Evolutionary conservation across 2,113 vertebrate species (phyloP).

Genomic region (Beaufortia kweichowensis): DNA sequence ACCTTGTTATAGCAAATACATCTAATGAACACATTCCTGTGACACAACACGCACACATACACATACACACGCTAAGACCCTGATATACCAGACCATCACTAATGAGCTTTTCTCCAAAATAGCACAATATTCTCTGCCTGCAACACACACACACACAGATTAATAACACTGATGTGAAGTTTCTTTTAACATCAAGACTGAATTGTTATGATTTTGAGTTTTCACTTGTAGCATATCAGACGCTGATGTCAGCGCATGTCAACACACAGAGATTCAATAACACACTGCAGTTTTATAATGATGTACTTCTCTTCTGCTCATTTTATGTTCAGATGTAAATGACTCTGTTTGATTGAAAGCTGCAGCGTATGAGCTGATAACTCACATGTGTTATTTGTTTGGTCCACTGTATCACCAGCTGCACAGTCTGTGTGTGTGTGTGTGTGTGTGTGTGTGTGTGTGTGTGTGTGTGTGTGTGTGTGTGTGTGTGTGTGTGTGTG

Average conservation of each 20-base stretch:
- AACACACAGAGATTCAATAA: too few species aligned
- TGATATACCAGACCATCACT: constrained; percentile 32
- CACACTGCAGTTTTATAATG: background rate
- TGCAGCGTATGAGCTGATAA: constrained; percentile 25
- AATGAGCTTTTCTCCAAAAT: constrained; percentile 38
- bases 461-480: constrained; percentile 48
- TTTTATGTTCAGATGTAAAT: background rate
- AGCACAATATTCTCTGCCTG: constrained; percentile 34
- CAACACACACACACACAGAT: constrained; percentile 27
- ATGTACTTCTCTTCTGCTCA: background rate
- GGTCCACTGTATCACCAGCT: constrained; percentile 19
- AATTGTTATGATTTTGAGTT: too few species aligned
- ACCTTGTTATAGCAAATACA: constrained; percentile 70
- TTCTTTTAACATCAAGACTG: too few species aligned
- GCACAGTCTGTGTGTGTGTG: constrained; percentile 28
- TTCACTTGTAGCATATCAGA: too few species aligned
- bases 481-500: constrained; percentile 20
- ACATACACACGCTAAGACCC: constrained; percentile 29
- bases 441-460: constrained; percentile 47
- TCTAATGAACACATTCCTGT: constrained; percentile 71
- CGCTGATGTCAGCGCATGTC: too few species aligned
- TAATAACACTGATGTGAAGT: too few species aligned
- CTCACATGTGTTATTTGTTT: constrained; percentile 44
- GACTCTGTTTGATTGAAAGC: constrained; percentile 7
- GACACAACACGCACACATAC: constrained; percentile 31